Conservation (phyloP, 2,888 invertebrate species). For the Caenorhabditis drosophilae region DNA sequence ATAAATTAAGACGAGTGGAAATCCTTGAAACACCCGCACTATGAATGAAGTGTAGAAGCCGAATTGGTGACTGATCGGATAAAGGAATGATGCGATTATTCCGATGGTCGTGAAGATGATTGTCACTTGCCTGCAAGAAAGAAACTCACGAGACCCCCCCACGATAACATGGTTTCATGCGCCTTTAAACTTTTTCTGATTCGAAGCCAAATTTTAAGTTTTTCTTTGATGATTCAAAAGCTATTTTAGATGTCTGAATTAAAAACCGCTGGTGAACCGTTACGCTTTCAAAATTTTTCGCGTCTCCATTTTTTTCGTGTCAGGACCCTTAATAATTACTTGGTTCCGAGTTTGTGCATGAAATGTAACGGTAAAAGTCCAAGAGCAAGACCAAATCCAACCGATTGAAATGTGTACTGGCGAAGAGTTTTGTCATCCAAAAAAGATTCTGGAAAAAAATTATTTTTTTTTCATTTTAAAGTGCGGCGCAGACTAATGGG, state of each 20-base stretch:
- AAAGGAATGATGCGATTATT: conserved; percentile 23
- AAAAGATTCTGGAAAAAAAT: conserved; percentile 30
- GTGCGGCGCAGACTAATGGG: too few species aligned
- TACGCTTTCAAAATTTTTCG: too few species aligned
- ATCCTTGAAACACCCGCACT: conserved; percentile 33
- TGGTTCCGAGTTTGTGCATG: conserved; percentile 36
- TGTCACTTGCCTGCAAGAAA: conserved; percentile 37
- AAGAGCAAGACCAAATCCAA: conserved; percentile 37
- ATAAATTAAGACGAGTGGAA: conserved; percentile 36
- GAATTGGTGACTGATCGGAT: conserved; percentile 26
- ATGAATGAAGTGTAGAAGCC: conserved; percentile 40
- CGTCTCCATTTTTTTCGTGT: background rate
- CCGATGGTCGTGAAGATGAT: conserved; percentile 31
- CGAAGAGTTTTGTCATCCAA: conserved; percentile 29
- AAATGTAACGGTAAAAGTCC: conserved; percentile 37
- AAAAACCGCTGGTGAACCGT: too few species aligned
- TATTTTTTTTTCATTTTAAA: too few species aligned
- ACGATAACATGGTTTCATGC: too few species aligned
- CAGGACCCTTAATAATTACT: conserved; percentile 7
- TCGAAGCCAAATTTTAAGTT: too few species aligned
- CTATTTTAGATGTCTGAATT: too few species aligned
- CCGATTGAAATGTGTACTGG: conserved; percentile 38
- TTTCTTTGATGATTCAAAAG: too few species aligned
- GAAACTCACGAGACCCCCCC: too few species aligned
- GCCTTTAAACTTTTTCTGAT: too few species aligned